Evolutionary conservation across 2,113 vertebrate genomes (phyloP).

Genomic region (Aptenodytes forsteri): DNA sequence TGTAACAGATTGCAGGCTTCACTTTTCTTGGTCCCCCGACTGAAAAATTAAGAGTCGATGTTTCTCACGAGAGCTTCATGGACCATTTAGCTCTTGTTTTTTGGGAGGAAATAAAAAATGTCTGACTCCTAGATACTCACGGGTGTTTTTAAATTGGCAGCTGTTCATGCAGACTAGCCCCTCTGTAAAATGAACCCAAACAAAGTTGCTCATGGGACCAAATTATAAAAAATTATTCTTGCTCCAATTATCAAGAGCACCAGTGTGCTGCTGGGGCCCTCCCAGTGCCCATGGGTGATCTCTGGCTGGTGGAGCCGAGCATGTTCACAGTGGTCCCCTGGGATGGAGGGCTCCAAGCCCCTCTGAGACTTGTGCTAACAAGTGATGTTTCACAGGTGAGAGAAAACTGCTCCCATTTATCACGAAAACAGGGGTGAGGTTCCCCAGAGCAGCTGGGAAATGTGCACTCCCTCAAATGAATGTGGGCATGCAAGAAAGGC

Average conservation of each 20-base stretch:
- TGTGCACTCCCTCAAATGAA: neutral
- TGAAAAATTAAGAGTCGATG: neutral
- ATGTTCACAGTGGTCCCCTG: neutral
- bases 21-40: neutral
- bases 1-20: neutral
- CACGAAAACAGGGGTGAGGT: neutral
- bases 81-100: neutral
- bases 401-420: neutral
- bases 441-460: neutral
- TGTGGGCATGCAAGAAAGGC: accelerated
- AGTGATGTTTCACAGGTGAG: neutral
- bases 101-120: neutral
- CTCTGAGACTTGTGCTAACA: neutral
- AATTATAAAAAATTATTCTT: neutral
- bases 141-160: neutral
- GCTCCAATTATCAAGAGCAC: neutral
- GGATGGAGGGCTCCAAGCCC: neutral
- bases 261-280: neutral
- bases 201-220: neutral
- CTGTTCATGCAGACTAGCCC: neutral
- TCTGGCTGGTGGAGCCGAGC: neutral
- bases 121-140: neutral
- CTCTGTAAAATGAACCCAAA: neutral
- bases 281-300: neutral
- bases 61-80: neutral